Base-by-base conservation (phyloP, 1,140 invertebrate genomes). In the Aradophagus sp. region DNA sequence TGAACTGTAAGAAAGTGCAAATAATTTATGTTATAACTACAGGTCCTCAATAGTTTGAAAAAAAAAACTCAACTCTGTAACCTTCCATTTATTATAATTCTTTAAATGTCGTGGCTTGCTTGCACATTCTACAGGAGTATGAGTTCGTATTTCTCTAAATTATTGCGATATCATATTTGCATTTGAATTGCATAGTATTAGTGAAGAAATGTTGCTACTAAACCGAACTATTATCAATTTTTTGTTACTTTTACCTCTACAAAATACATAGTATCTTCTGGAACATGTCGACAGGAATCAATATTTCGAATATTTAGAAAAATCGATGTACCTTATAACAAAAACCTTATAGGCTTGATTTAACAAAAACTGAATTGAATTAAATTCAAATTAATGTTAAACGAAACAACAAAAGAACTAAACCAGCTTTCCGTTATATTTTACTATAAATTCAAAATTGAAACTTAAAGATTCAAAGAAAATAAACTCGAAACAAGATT, bases 51-150 rank as follows among this genome's bases (percentile, higher is more conserved):
- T 50, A 45, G 82, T 82, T 31, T 78, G 42, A 7, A 82, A 62
- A 53, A 81, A 80, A 12, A 68, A 58, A 5, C 73, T 45, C 14
- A 76, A 75, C 67, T 84, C 79, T 10, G 80, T 78, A 1, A 77
- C 78, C 72, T 83, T 83, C 75, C 75, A 84, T 7, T 59, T 35
- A n/a, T 58, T 50, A 15, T 68, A 47, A 31, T 68, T 50, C 10
- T 48, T 42, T 20, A 82, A 55, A 16, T n/a, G 4, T 41, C 74
- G 32, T 14, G 73, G 74, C 71, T 72, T 76, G 55, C 79, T 69
- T 20, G 53, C 27, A 52, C 78, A 76, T 61, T 82, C 78, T 11
- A 10, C 34, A 20, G 77, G 76, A 36, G 74, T 68, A 58, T 48
- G 53, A 23, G 16, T 32, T 31, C 20, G n/a, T 20, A 63, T 63